Evolutionary conservation across 2,888 invertebrate genomes (phyloP), one percentile per base, ranked within the genome.

Genomic region (Dysmachus trigonus): DNA sequence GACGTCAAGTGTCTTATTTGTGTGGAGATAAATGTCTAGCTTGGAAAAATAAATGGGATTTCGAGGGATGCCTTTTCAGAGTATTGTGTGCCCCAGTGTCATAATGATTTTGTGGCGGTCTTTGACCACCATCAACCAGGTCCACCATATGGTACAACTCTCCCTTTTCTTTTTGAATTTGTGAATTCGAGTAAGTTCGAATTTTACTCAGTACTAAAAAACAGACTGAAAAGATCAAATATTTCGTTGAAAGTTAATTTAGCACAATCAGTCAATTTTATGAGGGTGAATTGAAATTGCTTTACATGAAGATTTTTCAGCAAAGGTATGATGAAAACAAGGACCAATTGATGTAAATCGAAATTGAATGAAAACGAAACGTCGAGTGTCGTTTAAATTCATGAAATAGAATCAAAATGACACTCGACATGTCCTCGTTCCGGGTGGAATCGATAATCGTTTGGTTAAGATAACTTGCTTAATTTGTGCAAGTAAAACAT

Each of bases 11-110:
- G 81, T 81, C 62, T 81, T 81, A 81, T 81, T 81, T 81, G 81
- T 81, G 81, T 81, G 81, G 81, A 81, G 81, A 81, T 81, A 81
- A 81, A 81, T 81, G 81, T 81, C 81, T 81, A 22, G 47, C 47
- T 53, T 62, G 53, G 81, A 81, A 81, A 81, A 81, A 81, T 81
- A 81, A 81, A 81, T 81, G 81, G 81, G 35, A 53, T 81, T 81
- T 81, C 81, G 47, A 33, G 81, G 30, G 62, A 81, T 81, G 62
- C 81, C 47, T 31, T 47, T 77, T 77, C 47, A 47, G 27, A 27
- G 15, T 13, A 77, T 77, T 41, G 47, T 77, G 30, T 77, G 62
- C 73, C 31, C 53, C 53, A 81, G 81, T 81, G 81, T 81, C 62
- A 53, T 81, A 81, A 81, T 81, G 81, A 81, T 81, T 62, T 51